Conservation (phyloP, 1,140 invertebrate genomes). For the Chionoecetes opilio region DNA sequence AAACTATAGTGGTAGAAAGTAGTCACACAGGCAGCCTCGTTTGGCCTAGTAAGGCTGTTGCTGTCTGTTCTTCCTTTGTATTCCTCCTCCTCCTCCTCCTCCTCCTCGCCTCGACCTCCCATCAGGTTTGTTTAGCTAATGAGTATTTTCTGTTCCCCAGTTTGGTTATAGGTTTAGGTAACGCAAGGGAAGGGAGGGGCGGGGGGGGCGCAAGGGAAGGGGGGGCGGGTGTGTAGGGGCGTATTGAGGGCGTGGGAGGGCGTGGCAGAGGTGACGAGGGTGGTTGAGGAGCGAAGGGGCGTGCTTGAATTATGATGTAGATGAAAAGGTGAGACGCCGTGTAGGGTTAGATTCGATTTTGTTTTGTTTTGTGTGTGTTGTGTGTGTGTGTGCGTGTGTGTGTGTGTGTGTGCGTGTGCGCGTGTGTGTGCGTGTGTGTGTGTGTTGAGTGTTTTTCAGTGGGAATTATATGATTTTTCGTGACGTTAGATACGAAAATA, state of each 20-base stretch:
- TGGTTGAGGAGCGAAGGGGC: neutral
- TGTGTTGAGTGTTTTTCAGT: too few relatives aligned
- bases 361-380: too few relatives aligned
- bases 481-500: too few relatives aligned
- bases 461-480: too few relatives aligned
- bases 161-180: constrained; percentile 75
- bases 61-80: too few relatives aligned
- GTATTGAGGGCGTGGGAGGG: constrained; percentile 31
- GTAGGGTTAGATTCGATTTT: neutral
- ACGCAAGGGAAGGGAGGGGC: constrained; percentile 37
- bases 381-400: too few relatives aligned
- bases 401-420: too few relatives aligned
- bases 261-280: neutral
- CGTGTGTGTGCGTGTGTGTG: too few relatives aligned
- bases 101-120: neutral
- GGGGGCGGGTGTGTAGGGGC: neutral
- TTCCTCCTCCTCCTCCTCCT: constrained; percentile 1
- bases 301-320: neutral
- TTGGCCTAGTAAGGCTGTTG: too few relatives aligned
- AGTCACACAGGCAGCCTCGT: too few relatives aligned
- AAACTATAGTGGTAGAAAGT: too few relatives aligned
- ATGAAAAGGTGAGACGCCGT: neutral
- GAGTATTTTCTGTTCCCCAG: constrained; percentile 73
- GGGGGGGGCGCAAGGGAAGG: neutral
- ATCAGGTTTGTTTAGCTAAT: constrained; percentile 76